phyloP scores from a whole-genome alignment of 2,113 vertebrate genomes.

The Cepphus grylle region DNA sequence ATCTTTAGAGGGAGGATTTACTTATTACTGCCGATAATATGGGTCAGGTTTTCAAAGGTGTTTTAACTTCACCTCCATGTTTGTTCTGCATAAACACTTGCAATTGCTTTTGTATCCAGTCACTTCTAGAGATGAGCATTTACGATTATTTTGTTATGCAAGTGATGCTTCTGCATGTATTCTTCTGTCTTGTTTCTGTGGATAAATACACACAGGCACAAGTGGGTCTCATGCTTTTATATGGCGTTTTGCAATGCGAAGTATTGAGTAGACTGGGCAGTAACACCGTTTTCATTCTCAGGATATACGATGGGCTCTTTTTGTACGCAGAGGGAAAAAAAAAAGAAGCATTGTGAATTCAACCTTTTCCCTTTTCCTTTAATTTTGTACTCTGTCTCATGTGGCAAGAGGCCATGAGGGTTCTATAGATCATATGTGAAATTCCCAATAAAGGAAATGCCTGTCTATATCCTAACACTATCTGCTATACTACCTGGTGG shows the following conservation, averaged over 20 bases:
- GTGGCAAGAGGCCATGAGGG: neutral
- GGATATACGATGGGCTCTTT: neutral
- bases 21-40: constrained; percentile 48
- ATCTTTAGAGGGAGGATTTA: constrained; percentile 58
- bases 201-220: neutral
- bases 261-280: neutral
- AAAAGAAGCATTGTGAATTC: neutral
- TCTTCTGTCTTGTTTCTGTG: neutral
- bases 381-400: neutral
- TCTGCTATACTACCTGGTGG: neutral
- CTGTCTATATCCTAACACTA: neutral
- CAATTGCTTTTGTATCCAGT: constrained; percentile 39
- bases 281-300: neutral
- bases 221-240: constrained; percentile 15
- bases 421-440: neutral
- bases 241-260: neutral
- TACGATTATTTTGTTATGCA: constrained; percentile 21
- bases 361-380: neutral
- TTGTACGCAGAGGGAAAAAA: neutral
- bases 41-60: constrained; percentile 58
- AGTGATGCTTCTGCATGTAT: neutral
- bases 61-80: constrained; percentile 50
- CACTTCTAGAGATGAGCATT: constrained; percentile 18
- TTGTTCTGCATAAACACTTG: constrained; percentile 46
- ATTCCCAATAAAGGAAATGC: neutral